Evolutionary conservation across 2,888 invertebrate genomes (phyloP), one percentile per base, ranked within the genome.

Genomic region (Tetragonula carbonaria): DNA sequence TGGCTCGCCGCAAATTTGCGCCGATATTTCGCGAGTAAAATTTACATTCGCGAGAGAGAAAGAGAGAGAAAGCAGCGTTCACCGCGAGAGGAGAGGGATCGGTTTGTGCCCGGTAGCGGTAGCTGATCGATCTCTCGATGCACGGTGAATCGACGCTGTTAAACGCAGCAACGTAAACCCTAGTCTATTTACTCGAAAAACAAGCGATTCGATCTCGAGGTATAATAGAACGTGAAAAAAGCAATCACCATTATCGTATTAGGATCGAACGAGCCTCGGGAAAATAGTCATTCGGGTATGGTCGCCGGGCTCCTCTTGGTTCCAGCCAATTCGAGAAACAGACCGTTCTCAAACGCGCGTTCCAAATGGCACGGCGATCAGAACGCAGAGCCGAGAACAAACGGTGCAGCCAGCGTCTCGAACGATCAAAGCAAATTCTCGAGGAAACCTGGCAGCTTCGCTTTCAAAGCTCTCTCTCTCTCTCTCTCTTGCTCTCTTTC

Each of bases 1-100:
- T 51, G 77, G 70, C 51, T 50, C 51, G 70, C 80, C 70, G 70
- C 80, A 82, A 45, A 82, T 80, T 82, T 74, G 74, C 82, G 14
- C 23, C 65, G 74, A 74, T 74, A 82, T 80, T 80, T 80, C 57
- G 66, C 33, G 57, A 50, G 18, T 50, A 65, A 84, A 83, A 84
- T 83, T 84, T 82, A 74, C 84, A 83, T 84, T 74, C 62, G 63
- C 66, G 74, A 45, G 45, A 45, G 45, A 45, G 8, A 45, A 8
- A 45, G 8, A 45, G 8, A 11, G 8, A 45, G 45, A 45, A 8
- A 45, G 45, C 45, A 45, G 45, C 45, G 45, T 45, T 45, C 0
- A 45, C 8, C 11, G 45, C 13, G 13, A 4, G 11, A 55, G 4
- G 57, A 5, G 57, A 16, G 51, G n/a, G 57, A 59, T 59, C 57